A percentile compares a stretch with the other conserved stretches of the same genome.
Evolutionary conservation across 2,888 invertebrate species (phyloP).

Genomic region (Macrosiphum euphorbiae): DNA sequence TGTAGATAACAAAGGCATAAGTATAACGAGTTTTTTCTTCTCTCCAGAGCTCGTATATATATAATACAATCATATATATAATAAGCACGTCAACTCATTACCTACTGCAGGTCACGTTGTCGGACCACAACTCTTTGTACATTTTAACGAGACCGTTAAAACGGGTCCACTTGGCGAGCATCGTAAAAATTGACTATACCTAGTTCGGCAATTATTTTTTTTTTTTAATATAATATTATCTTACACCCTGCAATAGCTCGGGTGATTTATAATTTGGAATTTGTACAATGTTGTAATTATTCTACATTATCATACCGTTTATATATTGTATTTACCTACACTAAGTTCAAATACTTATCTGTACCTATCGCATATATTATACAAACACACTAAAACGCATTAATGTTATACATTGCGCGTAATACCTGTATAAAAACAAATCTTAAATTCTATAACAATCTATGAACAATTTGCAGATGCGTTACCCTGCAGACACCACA

Average conservation of each 20-base stretch:
- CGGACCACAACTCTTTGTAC: background rate
- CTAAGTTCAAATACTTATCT: background rate
- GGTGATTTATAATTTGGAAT: background rate
- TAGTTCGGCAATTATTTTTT: conserved; percentile 30
- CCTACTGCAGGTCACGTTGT: conserved; percentile 32
- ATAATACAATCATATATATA: background rate
- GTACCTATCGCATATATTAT: background rate
- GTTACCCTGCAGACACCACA: too few species aligned
- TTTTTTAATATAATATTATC: background rate
- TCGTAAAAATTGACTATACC: conserved; percentile 22
- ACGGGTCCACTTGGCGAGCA: conserved; percentile 10
- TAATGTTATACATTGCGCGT: background rate
- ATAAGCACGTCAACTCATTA: background rate
- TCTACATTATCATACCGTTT: background rate
- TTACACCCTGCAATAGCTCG: background rate
- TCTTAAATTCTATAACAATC: too few species aligned
- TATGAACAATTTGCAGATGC: too few species aligned
- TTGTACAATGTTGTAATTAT: too few species aligned
- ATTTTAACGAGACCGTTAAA: conserved; percentile 24
- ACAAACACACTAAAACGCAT: background rate
- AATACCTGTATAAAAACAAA: background rate
- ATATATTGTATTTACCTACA: background rate
- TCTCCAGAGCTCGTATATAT: background rate
- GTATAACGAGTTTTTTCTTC: conserved; percentile 31
- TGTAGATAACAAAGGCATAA: conserved; percentile 29